Conservation (phyloP, 1,140 invertebrate genomes). For the Bombyx mori region ASM3026992v2 NC_085117.1:1694501-1695000, state of each 20-base stretch:
- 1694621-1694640: constrained; percentile 12
- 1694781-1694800: constrained; percentile 14
- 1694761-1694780: constrained; percentile 22
- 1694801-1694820: constrained; percentile 6
- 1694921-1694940: constrained; percentile 9
- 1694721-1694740: constrained; percentile 13
- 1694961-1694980: constrained; percentile 7
- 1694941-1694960: constrained; percentile 2
- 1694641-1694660: constrained; percentile 11
- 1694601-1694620: constrained; percentile 12
- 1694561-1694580: constrained; percentile 5
- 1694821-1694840: constrained; percentile 11
- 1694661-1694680: constrained; percentile 16
- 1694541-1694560: constrained; percentile 2
- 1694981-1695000: constrained; percentile 2
- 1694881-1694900: constrained; percentile 11
- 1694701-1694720: constrained; percentile 15
- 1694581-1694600: constrained; percentile 9
- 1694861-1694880: constrained; percentile 14
- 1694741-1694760: constrained; percentile 12
- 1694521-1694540: constrained; percentile 10
- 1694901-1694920: constrained; percentile 9
- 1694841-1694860: constrained; percentile 15
- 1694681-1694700: constrained; percentile 19
- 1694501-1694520: constrained; percentile 6